These are phyloP conservation scores for Mimachlamys varia DNA, from an alignment of 2,888 invertebrate species.

Conservation along the genomic window DNA sequence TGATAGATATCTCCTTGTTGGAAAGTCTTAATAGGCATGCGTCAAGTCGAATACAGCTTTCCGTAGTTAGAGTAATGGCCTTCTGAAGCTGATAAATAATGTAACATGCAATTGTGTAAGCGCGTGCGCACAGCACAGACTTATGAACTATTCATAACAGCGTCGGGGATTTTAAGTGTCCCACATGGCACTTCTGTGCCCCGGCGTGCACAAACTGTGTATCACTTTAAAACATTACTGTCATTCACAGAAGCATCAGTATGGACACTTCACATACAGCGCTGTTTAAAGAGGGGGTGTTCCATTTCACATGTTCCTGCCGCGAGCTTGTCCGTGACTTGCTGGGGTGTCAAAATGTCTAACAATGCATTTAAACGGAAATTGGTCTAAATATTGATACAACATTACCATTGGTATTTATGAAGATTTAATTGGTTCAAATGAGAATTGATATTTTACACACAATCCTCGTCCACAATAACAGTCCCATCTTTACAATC, in stretches of 20 bases:
- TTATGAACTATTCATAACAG: slow-evolving; percentile 15
- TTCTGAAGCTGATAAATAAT: not conserved
- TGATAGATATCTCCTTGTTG: too few relatives aligned
- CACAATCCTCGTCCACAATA: too few relatives aligned
- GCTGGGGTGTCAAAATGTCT: not conserved
- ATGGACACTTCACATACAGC: not conserved
- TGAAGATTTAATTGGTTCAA: too few relatives aligned
- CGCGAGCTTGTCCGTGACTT: not conserved
- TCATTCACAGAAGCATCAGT: not conserved
- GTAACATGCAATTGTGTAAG: not conserved
- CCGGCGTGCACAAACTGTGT: not conserved
- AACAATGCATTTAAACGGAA: too few relatives aligned
- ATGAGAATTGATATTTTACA: too few relatives aligned
- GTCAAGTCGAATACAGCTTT: not conserved
- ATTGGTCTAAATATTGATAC: too few relatives aligned
- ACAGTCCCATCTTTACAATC: too few relatives aligned
- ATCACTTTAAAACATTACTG: not conserved
- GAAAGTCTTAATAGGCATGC: too few relatives aligned
- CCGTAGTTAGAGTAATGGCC: not conserved
- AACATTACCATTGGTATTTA: too few relatives aligned
- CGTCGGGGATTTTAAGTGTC: not conserved
- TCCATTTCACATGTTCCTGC: too few relatives aligned
- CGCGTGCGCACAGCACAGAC: not conserved
- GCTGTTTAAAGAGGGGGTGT: not conserved
- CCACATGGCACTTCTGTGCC: not conserved